Percentiles rank a stretch among this genome's conserved stretches.
phyloP scores from a whole-genome alignment of 2,113 vertebrate species.

The Pao palembangensis region DNA sequence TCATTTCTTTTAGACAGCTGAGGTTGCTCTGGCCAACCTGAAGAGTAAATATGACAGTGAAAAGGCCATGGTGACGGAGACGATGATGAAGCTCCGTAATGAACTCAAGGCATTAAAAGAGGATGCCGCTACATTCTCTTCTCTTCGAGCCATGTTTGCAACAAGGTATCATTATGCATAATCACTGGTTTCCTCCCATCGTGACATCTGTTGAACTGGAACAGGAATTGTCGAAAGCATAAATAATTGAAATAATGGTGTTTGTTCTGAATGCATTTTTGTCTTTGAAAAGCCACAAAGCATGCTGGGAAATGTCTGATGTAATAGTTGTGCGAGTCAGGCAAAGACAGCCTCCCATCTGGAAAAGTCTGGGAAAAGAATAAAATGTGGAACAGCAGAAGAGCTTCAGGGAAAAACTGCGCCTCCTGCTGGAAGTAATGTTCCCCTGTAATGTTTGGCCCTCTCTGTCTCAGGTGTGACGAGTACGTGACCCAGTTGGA shows the following conservation, averaged over 20 bases:
- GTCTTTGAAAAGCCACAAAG: slow-evolving; percentile 25
- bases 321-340: slow-evolving; percentile 44
- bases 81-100: slow-evolving; percentile 95
- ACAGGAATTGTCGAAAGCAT: background rate
- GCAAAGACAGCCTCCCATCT: slow-evolving; percentile 54
- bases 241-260: background rate
- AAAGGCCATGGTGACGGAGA: slow-evolving; percentile 94
- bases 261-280: background rate
- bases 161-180: slow-evolving; percentile 80
- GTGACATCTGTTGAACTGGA: too few relatives aligned
- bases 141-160: slow-evolving; percentile 95
- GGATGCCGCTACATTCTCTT: slow-evolving; percentile 96
- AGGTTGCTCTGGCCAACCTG: slow-evolving; percentile 94
- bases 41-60: slow-evolving; percentile 98
- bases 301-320: slow-evolving; percentile 64
- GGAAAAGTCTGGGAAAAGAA: slow-evolving; percentile 51
- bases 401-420: slow-evolving; percentile 14
- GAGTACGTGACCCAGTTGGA: slow-evolving; percentile 78
- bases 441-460: background rate
- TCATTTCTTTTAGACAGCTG: slow-evolving; percentile 82
- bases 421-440: slow-evolving; percentile 52
- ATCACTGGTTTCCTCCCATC: background rate
- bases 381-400: slow-evolving; percentile 29
- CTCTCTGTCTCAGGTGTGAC: slow-evolving; percentile 64
- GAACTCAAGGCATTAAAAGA: slow-evolving; percentile 97